phyloP scores from a whole-genome alignment of 1,140 invertebrate species.

The Lasioglossum albipes region DNA sequence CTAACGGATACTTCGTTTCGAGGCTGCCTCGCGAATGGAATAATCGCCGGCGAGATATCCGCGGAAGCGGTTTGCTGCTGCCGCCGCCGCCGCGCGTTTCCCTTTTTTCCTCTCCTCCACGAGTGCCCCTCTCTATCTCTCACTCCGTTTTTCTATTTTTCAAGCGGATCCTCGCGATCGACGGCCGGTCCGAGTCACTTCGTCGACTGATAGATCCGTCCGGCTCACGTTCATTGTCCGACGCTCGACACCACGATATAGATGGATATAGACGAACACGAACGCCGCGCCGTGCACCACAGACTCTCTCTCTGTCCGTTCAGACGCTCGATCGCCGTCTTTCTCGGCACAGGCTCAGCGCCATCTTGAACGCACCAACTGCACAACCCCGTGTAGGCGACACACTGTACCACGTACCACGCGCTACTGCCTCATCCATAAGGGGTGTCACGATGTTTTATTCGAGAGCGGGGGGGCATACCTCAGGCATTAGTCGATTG shows the following conservation, averaged over 20 bases:
- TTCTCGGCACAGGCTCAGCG: conserved; percentile 44
- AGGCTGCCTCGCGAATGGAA: no score
- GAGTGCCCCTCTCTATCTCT: background rate
- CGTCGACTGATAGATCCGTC: conserved; percentile 34
- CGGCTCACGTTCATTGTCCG: conserved; percentile 43
- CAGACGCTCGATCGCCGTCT: conserved; percentile 52
- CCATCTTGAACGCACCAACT: conserved; percentile 45
- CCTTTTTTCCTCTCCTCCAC: no score
- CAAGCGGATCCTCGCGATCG: background rate
- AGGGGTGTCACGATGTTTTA: background rate
- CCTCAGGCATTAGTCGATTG: background rate
- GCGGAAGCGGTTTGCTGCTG: background rate
- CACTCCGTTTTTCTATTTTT: background rate
- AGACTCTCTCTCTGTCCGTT: background rate
- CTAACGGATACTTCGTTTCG: conserved; percentile 30
- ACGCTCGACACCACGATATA: conserved; percentile 40
- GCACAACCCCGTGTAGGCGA: conserved; percentile 26
- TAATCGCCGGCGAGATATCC: background rate
- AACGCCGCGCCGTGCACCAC: conserved; percentile 10
- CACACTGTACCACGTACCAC: conserved; percentile 28
- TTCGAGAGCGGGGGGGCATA: background rate
- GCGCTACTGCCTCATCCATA: conserved; percentile 12
- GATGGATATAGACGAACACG: conserved; percentile 31
- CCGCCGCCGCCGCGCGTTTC: no score
- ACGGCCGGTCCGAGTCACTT: background rate